Conservation (phyloP, 2,888 invertebrate species). For the Pogonocherus hispidulus region DNA sequence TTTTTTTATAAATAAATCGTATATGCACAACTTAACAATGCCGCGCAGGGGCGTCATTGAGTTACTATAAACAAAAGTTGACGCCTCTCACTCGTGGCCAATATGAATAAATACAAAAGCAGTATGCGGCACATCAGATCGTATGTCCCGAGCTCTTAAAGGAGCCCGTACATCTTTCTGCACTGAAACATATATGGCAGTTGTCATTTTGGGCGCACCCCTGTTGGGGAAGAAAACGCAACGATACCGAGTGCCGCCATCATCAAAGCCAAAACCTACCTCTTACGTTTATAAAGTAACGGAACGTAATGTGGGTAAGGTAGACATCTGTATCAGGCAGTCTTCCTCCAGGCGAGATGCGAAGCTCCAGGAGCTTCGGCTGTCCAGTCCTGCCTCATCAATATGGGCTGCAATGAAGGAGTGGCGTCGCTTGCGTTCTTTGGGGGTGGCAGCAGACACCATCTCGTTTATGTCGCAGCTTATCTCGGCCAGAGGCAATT, state of each 20-base stretch:
- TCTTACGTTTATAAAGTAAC: slow-evolving; percentile 61
- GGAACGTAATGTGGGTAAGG: slow-evolving; percentile 63
- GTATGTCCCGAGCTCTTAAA: slow-evolving; percentile 23
- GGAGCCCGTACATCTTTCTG: slow-evolving; percentile 52
- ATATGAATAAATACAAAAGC: slow-evolving; percentile 45
- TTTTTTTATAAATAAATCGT: slow-evolving; percentile 39
- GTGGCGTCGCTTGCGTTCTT: slow-evolving; percentile 73
- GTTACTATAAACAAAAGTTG: slow-evolving; percentile 12
- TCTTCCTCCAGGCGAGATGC: slow-evolving; percentile 67
- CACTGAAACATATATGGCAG: slow-evolving; percentile 69
- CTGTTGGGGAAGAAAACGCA: slow-evolving; percentile 18
- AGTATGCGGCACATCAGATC: slow-evolving; percentile 43
- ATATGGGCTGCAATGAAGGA: slow-evolving; percentile 59
- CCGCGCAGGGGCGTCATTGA: slow-evolving; percentile 20
- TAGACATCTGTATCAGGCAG: slow-evolving; percentile 63
- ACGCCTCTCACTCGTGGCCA: slow-evolving; percentile 10
- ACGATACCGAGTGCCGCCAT: slow-evolving; percentile 43
- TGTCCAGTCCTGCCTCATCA: slow-evolving; percentile 55
- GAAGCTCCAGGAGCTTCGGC: slow-evolving; percentile 70
- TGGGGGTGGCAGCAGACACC: slow-evolving; percentile 28
- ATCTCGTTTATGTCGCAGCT: slow-evolving; percentile 59
- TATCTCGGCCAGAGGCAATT: slow-evolving; percentile 56
- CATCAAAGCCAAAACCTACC: slow-evolving; percentile 42
- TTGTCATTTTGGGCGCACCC: slow-evolving; percentile 42
- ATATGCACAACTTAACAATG: slow-evolving; percentile 44